phyloP scores from a whole-genome alignment of 2,113 vertebrate genomes.

The Lucifuga dentata region DNA sequence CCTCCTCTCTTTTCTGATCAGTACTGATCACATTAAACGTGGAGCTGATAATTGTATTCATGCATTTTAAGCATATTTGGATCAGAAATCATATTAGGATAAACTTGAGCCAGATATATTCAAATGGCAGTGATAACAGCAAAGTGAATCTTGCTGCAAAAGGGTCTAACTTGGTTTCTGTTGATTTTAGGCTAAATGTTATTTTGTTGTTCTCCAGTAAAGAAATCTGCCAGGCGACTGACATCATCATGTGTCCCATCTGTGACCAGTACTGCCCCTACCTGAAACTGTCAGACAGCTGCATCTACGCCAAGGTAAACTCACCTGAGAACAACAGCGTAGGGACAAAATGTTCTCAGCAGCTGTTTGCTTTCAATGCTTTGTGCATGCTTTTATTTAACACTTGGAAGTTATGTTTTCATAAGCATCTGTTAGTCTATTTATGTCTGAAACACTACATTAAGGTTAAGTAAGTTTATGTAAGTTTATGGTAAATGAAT shows the following conservation, averaged over 20 bases:
- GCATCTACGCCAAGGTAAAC: conserved; percentile 87
- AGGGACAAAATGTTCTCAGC: not conserved
- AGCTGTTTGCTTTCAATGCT: too few relatives aligned
- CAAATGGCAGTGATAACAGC: too few relatives aligned
- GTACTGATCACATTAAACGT: not conserved
- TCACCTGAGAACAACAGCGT: not conserved
- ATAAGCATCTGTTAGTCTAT: too few relatives aligned
- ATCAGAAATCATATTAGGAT: too few relatives aligned
- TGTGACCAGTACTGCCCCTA: conserved; percentile 97
- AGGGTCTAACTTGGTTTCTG: not conserved
- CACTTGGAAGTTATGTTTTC: too few relatives aligned
- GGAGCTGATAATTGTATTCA: not conserved
- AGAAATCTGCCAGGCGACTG: conserved; percentile 95
- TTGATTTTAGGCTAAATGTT: conserved; percentile 18
- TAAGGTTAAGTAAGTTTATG: too few relatives aligned
- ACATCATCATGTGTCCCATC: conserved; percentile 97
- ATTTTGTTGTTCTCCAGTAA: conserved; percentile 86
- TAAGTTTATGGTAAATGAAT: too few relatives aligned
- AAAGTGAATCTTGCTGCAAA: too few relatives aligned
- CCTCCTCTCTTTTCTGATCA: conserved; percentile 18
- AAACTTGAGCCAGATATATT: too few relatives aligned
- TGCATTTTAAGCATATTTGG: too few relatives aligned
- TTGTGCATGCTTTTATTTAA: too few relatives aligned
- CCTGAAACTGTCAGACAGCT: conserved; percentile 95
- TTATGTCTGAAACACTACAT: too few relatives aligned